These are phyloP conservation scores for Caracal caracal DNA, from an alignment of 2,113 vertebrate genomes.

Conservation along the genomic window DNA sequence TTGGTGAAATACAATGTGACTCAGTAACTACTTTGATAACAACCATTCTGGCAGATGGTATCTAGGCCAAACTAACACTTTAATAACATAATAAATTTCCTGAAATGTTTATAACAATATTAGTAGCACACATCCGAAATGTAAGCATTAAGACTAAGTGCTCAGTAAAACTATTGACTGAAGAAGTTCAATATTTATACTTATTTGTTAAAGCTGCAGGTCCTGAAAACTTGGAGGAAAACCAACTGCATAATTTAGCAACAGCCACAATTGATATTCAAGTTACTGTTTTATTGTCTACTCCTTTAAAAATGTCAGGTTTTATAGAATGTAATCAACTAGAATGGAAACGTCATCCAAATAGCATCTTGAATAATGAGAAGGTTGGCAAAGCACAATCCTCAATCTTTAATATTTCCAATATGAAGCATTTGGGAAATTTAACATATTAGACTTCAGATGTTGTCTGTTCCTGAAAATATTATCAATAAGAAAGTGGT, in stretches of 20 bases:
- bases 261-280: conserved; percentile 64
- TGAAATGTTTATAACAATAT: neutral
- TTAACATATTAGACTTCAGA: conserved; percentile 58
- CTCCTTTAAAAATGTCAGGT: conserved; percentile 50
- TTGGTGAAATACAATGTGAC: neutral
- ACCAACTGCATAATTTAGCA: neutral
- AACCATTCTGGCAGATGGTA: neutral
- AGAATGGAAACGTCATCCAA: conserved; percentile 75
- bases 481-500: conserved; percentile 77
- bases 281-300: conserved; percentile 70
- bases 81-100: neutral
- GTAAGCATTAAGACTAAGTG: neutral
- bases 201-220: neutral
- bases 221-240: neutral
- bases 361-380: conserved; percentile 79
- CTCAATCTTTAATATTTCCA: conserved; percentile 74
- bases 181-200: neutral
- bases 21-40: neutral
- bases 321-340: conserved; percentile 62
- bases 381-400: conserved; percentile 78
- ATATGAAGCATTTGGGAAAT: conserved; percentile 61
- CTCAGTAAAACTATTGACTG: neutral
- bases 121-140: neutral
- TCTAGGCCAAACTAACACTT: neutral
- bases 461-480: conserved; percentile 64